phyloP scores from a whole-genome alignment of 2,888 invertebrate species.

The Erannis defoliaria region DNA sequence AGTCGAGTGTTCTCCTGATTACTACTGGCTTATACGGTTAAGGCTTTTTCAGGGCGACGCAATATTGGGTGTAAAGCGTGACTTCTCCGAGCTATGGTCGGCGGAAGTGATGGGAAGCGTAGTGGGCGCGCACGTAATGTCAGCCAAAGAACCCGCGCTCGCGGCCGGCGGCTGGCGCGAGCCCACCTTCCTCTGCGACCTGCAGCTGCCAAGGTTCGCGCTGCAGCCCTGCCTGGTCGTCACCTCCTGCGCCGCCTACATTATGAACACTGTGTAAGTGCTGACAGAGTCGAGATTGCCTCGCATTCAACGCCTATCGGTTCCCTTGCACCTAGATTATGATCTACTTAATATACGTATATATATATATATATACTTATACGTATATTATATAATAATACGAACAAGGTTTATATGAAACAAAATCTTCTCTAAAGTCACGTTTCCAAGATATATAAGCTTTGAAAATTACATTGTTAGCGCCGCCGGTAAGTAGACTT shows the following conservation, averaged over 20 bases:
- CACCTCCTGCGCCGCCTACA: conserved; percentile 84
- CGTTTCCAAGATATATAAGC: no score
- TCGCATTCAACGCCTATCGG: background rate
- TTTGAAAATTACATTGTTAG: no score
- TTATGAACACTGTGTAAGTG: conserved; percentile 82
- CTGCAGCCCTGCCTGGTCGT: conserved; percentile 85
- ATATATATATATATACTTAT: no score
- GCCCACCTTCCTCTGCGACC: conserved; percentile 78
- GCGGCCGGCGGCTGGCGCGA: conserved; percentile 68
- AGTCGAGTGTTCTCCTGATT: background rate
- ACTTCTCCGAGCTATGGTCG: conserved; percentile 74
- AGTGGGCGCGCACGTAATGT: conserved; percentile 69
- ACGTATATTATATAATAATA: no score
- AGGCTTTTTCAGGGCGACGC: conserved; percentile 65
- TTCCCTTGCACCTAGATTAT: background rate
- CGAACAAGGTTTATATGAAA: no score
- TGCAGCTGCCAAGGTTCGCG: conserved; percentile 75
- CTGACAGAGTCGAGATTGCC: background rate
- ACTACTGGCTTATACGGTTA: background rate
- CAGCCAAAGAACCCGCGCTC: conserved; percentile 63
- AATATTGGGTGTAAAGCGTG: conserved; percentile 67
- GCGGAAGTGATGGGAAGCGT: conserved; percentile 76
- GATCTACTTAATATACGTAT: background rate
- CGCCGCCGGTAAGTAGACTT: no score
- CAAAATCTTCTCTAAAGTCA: no score